These are phyloP conservation scores for Eumaeus atala DNA, from an alignment of 1,140 invertebrate genomes.

Conservation along the genomic window DNA sequence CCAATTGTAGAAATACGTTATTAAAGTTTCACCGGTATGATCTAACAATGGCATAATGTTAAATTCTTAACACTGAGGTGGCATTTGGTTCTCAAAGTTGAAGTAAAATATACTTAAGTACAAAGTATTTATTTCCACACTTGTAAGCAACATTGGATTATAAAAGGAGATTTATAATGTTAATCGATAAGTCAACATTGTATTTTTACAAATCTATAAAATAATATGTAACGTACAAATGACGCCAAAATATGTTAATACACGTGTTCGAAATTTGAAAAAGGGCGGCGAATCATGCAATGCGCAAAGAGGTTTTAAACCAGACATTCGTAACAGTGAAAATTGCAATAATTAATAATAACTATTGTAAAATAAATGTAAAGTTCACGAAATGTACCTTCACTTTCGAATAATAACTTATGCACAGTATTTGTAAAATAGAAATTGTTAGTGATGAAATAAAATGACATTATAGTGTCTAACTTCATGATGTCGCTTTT, in stretches of 20 bases:
- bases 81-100: conserved; percentile 15
- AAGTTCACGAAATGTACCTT: conserved; percentile 37
- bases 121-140: conserved; percentile 29
- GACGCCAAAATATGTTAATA: conserved; percentile 4
- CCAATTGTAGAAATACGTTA: not conserved
- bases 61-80: conserved; percentile 9
- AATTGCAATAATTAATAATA: conserved; percentile 9
- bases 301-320: conserved; percentile 8
- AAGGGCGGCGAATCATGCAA: not conserved
- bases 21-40: conserved; percentile 11
- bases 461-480: conserved; percentile 46
- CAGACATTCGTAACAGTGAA: not conserved
- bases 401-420: conserved; percentile 58
- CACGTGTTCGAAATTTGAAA: not conserved
- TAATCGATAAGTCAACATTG: not conserved
- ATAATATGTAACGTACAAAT: conserved; percentile 1
- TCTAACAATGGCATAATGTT: conserved; percentile 19
- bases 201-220: conserved; percentile 7
- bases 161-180: not conserved
- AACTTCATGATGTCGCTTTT: conserved; percentile 59
- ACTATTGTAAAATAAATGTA: conserved; percentile 12
- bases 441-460: conserved; percentile 47
- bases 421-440: conserved; percentile 66
- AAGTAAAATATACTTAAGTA: conserved; percentile 29
- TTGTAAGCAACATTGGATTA: conserved; percentile 1